Base-by-base conservation (phyloP, 2,888 invertebrate genomes). In the Nyleta sp. region DNA sequence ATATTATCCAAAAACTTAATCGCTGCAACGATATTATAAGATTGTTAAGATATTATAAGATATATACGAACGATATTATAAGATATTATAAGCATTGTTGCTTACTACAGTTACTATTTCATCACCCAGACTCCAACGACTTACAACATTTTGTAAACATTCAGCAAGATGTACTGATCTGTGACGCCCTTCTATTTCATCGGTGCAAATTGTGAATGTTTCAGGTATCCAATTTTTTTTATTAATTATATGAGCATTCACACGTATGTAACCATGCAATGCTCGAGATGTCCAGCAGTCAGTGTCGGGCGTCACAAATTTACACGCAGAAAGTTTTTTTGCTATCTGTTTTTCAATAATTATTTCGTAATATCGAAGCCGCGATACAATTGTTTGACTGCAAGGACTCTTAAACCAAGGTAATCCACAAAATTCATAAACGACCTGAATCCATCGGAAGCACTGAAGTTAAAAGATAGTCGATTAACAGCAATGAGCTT, bases 241-340 rank as follows among this genome's bases (percentile, higher is more conserved):
- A 10, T 28, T 10, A 1, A 28, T 28, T 10, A 20, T 18, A 46
- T 46, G 46, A 15, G 46, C 46, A 17, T 46, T 46, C 6, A 46
- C 15, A 11, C 15, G n/a, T 15, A 46, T 11, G 15, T 46, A 46
- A 1, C 46, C 46, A 6, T 46, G 18, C n/a, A 17, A 18, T 15
- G 46, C 1, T 46, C 46, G 5, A 15, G 46, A 46, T 3, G 46
- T 46, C 46, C 46, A 46, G 22, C 46, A 46, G 18, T 17, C 46
- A 5, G 18, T 20, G 11, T 52, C 52, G 2, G 31, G 52, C 15
- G 52, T 7, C 3, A 52, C n/a, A 52, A 15, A 17, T 6, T 33
- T 10, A 28, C 7, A 8, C 10, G 7, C 10, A 7, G 1, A 4
- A 7, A 28, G 5, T 28, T 28, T 1, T 8, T 7, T 8, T 8